These are phyloP conservation scores for Cinclus mexicanus DNA, from an alignment of 2,113 vertebrate species.

Conservation along the genomic window DNA sequence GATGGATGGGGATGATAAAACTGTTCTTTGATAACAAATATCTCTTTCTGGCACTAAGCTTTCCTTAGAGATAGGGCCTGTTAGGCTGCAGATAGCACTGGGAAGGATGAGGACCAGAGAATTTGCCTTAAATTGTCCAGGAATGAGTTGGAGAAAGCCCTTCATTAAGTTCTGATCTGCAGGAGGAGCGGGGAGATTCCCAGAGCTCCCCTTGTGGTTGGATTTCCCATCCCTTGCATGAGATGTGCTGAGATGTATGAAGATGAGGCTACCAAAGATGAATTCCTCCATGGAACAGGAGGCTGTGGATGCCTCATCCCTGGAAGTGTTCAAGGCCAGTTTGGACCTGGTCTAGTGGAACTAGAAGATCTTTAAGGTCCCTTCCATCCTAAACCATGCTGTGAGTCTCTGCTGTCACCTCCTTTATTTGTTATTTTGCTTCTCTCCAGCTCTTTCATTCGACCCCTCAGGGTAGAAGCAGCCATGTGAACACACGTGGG, in stretches of 20 bases:
- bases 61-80: background rate
- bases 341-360: background rate
- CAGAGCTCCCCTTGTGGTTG: background rate
- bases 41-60: background rate
- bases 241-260: background rate
- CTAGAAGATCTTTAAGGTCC: no score
- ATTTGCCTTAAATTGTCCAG: background rate
- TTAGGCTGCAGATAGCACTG: background rate
- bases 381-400: background rate
- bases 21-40: background rate
- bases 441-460: background rate
- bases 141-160: background rate
- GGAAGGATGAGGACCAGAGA: background rate
- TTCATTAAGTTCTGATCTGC: background rate
- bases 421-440: background rate
- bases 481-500: rapidly evolving
- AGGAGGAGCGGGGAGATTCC: background rate
- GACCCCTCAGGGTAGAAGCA: background rate
- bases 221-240: background rate
- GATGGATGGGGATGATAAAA: background rate
- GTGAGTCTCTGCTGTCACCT: background rate
- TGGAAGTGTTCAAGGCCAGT: background rate
- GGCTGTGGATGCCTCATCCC: background rate
- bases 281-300: background rate
- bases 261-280: background rate